Evolutionary conservation across 1,140 invertebrate species (phyloP).

Genomic region (Elymnias hypermnestra): DNA sequence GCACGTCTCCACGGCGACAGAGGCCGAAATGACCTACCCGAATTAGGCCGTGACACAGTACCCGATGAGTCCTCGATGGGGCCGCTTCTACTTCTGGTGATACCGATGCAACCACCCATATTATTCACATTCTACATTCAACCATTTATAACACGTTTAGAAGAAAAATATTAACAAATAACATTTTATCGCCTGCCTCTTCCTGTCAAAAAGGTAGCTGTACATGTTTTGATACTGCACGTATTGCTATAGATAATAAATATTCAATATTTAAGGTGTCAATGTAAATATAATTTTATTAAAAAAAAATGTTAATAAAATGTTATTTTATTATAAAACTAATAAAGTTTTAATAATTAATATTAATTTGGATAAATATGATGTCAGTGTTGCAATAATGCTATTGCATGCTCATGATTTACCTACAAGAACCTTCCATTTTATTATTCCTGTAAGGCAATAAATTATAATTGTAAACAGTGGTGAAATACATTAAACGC

Average conservation of each 20-base stretch:
- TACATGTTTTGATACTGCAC: constrained; percentile 48
- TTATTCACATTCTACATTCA: constrained; percentile 73
- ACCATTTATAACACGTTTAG: constrained; percentile 59
- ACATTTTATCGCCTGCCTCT: constrained; percentile 59
- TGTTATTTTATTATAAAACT: too few relatives aligned
- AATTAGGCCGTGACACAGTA: constrained; percentile 85
- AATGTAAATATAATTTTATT: too few relatives aligned
- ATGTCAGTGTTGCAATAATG: too few relatives aligned
- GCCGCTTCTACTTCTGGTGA: constrained; percentile 85
- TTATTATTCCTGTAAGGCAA: too few relatives aligned
- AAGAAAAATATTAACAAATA: constrained; percentile 68
- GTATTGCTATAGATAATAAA: not conserved
- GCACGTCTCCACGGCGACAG: constrained; percentile 52
- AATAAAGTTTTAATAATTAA: too few relatives aligned
- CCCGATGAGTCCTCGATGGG: constrained; percentile 86
- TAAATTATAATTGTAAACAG: too few relatives aligned
- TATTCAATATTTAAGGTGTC: too few relatives aligned
- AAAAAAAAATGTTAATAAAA: too few relatives aligned
- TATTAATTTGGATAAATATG: too few relatives aligned
- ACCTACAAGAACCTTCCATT: too few relatives aligned
- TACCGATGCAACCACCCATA: constrained; percentile 91
- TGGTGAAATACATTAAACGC: too few relatives aligned
- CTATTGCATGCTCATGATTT: too few relatives aligned
- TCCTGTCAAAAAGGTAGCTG: constrained; percentile 64
- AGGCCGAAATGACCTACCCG: constrained; percentile 77